Evolutionary conservation across 2,113 vertebrate genomes (phyloP).

Genomic region (Eretmochelys imbricata): DNA sequence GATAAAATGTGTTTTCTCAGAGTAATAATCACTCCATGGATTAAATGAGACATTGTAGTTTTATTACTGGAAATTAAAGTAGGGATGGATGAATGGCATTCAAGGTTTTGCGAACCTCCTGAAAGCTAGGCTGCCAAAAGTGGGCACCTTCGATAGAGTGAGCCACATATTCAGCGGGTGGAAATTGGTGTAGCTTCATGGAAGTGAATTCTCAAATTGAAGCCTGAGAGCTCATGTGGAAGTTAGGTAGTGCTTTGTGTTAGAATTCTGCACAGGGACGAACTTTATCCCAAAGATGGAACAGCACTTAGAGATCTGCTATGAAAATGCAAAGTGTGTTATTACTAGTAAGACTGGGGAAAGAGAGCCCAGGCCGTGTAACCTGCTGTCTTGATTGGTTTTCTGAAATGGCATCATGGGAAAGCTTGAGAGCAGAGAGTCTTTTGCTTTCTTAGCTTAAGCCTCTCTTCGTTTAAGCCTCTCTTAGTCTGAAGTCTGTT

Average conservation of each 20-base stretch:
- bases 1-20: background rate
- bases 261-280: background rate
- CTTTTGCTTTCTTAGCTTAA: background rate
- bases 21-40: background rate
- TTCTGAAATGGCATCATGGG: background rate
- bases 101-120: background rate
- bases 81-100: background rate
- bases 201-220: background rate
- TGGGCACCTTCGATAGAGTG: background rate
- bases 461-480: background rate
- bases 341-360: background rate
- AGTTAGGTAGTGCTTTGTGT: background rate
- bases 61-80: too few species aligned
- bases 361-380: background rate
- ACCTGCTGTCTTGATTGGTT: background rate
- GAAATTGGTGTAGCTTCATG: background rate
- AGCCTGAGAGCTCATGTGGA: background rate
- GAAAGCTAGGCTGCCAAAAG: background rate
- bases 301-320: background rate
- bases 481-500: background rate
- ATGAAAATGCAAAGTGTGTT: background rate
- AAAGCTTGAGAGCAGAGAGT: background rate
- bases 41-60: background rate
- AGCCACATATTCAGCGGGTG: background rate
- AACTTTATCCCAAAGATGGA: background rate